Evolutionary conservation across 2,888 invertebrate genomes (phyloP).

Genomic region (Eurytoma adleriae): DNA sequence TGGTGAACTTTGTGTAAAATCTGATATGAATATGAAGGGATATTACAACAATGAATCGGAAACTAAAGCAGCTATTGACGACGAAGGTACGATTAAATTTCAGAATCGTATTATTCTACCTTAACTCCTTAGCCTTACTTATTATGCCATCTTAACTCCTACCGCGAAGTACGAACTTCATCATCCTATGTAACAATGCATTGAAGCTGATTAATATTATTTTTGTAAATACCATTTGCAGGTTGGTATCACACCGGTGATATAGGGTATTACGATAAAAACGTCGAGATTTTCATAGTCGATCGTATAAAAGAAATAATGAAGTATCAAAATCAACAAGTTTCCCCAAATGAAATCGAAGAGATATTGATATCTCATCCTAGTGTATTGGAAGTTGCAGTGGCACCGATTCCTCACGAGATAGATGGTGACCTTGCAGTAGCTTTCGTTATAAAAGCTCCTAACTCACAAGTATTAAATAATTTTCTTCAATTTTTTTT

Average conservation of each 20-base stretch:
- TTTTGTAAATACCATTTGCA: slow-evolving; percentile 30
- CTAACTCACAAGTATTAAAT: not conserved
- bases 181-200: too few species aligned
- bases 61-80: slow-evolving; percentile 76
- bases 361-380: slow-evolving; percentile 62
- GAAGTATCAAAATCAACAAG: slow-evolving; percentile 67
- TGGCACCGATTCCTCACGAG: slow-evolving; percentile 64
- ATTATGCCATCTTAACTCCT: too few species aligned
- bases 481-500: not conserved
- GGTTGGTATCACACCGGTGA: slow-evolving; percentile 72
- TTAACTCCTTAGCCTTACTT: too few species aligned
- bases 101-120: too few species aligned
- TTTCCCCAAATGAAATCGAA: slow-evolving; percentile 69
- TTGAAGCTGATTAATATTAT: too few species aligned
- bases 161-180: too few species aligned
- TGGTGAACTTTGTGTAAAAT: slow-evolving; percentile 60
- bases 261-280: slow-evolving; percentile 66
- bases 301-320: slow-evolving; percentile 69
- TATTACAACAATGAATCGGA: slow-evolving; percentile 78
- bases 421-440: slow-evolving; percentile 66
- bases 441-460: slow-evolving; percentile 63
- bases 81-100: slow-evolving; percentile 70
- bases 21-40: slow-evolving; percentile 75
- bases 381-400: slow-evolving; percentile 66
- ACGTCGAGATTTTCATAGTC: slow-evolving; percentile 66